phyloP scores from a whole-genome alignment of 2,888 invertebrate genomes.

The Saturnia japonica region DNA sequence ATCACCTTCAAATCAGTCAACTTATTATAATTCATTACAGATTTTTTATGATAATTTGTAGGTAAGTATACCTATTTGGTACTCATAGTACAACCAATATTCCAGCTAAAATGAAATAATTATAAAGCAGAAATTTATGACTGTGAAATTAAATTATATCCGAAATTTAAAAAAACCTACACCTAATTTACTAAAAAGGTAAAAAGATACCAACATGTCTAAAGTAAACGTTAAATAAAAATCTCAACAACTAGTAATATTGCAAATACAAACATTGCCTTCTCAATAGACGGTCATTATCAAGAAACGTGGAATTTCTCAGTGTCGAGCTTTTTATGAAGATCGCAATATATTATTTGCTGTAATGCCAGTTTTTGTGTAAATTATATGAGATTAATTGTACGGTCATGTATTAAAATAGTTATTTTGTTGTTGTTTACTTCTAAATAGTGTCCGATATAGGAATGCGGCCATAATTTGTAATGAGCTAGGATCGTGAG shows the following conservation, averaged over 20 bases:
- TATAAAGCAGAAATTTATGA: too few species aligned
- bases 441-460: constrained; percentile 46
- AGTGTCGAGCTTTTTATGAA: constrained; percentile 46
- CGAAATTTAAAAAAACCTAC: neutral
- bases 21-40: too few species aligned
- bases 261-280: constrained; percentile 16
- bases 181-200: neutral
- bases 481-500: constrained; percentile 78
- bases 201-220: constrained; percentile 19
- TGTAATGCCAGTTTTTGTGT: constrained; percentile 60
- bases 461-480: constrained; percentile 81
- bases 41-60: too few species aligned
- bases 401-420: constrained; percentile 41
- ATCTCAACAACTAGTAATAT: constrained; percentile 8
- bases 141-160: too few species aligned
- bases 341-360: constrained; percentile 65
- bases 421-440: constrained; percentile 53
- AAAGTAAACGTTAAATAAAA: constrained; percentile 22
- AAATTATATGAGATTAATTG: constrained; percentile 70
- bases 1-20: too few species aligned
- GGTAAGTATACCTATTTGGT: too few species aligned
- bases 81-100: too few species aligned
- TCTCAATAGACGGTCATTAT: constrained; percentile 31
- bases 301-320: constrained; percentile 19
- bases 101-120: too few species aligned